A percentile compares a stretch with the other conserved stretches of the same genome.
Conservation (phyloP, 2,797 vertebrate genomes). For the Typhlichthys subterraneus region DNA sequence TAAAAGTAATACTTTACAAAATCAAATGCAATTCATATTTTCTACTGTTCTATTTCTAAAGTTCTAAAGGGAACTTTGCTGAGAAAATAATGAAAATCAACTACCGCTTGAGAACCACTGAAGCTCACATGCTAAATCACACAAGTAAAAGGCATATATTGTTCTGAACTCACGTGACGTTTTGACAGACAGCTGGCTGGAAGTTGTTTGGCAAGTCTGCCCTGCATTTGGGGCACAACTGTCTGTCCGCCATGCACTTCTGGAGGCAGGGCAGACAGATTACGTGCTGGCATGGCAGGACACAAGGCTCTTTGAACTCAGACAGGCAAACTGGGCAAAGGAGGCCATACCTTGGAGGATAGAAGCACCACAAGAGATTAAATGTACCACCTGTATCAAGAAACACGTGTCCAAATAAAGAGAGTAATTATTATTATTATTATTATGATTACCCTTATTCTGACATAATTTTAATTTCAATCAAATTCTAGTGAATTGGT, state of each 20-base stretch:
- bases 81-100: no score
- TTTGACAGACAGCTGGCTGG: slow-evolving; percentile 41
- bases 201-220: slow-evolving; percentile 36
- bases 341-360: slow-evolving; percentile 61
- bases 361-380: neutral
- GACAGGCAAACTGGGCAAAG: slow-evolving; percentile 66
- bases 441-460: no score
- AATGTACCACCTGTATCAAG: neutral
- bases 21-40: no score
- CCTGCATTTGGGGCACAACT: slow-evolving; percentile 67
- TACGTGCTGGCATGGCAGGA: slow-evolving; percentile 72
- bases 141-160: neutral
- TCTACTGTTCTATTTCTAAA: no score
- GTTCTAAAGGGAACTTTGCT: no score
- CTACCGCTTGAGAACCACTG: no score
- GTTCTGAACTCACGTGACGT: slow-evolving; percentile 54
- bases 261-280: slow-evolving; percentile 69
- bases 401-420: no score
- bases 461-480: neutral
- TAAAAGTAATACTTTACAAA: no score
- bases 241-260: slow-evolving; percentile 4
- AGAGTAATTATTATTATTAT: no score
- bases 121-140: no score
- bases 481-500: no score
- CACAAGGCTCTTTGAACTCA: slow-evolving; percentile 55